Base-by-base conservation (phyloP, 1,140 invertebrate genomes). In the Meloidogyne floridensis region DNA sequence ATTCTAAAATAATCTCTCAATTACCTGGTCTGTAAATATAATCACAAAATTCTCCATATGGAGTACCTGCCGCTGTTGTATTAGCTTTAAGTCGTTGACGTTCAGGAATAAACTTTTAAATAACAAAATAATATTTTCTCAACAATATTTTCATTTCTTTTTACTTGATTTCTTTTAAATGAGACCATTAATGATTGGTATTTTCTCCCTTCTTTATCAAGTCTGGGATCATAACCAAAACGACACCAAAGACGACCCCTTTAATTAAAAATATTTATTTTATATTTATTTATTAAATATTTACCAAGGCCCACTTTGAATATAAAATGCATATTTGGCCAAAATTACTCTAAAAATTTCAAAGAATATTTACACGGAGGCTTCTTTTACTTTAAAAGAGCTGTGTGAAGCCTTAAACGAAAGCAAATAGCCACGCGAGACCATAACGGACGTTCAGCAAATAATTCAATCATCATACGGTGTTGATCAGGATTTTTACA, bases 101-200 rank as follows among this genome's bases (percentile, higher is more conserved):
- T 76, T 89, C 88, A 9, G 88, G 88, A 83, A 89, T 90, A 53
- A 81, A 85, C 32, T 83, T 72, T 65, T 84, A 81, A 59, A 86
- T 78, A 43, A n/a, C 42, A 42, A 15, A 15, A 71, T 69, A 20
- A 32, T 13, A 10, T 15, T 15, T n/a, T 9, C 3, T 54, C 8
- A 75, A 53, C 2, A 75, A 43, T 18, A 73, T 75, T 56, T 15
- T 65, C 10, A 65, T n/a, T 71, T 32, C 15, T 47, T 53, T 18
- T 47, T 47, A 71, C 77, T 56, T 79, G 77, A 47, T 79, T 79
- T 54, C 65, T 43, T 18, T 79, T 79, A 72, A 88, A 89, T 13
- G 88, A 86, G 13, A 90, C 89, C 86, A 90, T 87, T 5, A 90
- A 51, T 18, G 90, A 90, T 77, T 90, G 89, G 73, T 87, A 90